phyloP scores from a whole-genome alignment of 2,888 invertebrate genomes.

The Pyrrhosoma nymphula region DNA sequence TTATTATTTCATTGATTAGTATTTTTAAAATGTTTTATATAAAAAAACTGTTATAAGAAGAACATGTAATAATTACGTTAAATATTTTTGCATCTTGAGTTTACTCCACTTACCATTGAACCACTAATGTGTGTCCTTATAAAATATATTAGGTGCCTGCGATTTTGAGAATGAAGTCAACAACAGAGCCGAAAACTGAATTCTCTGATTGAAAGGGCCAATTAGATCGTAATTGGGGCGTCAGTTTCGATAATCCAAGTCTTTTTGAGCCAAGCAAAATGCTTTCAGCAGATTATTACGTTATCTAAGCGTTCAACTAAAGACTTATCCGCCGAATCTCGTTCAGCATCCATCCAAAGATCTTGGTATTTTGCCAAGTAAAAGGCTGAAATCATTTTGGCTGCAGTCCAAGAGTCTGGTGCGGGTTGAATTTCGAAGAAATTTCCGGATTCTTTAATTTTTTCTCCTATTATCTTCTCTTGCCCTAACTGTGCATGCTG shows the following conservation, averaged over 20 bases:
- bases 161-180: too few species aligned
- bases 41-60: too few species aligned
- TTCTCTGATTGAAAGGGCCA: too few species aligned
- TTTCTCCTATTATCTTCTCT: not conserved
- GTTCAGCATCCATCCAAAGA: not conserved
- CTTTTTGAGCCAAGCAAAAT: not conserved
- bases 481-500: too few species aligned
- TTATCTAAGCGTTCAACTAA: slow-evolving; percentile 7
- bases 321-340: not conserved
- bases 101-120: too few species aligned
- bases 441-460: not conserved
- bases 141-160: too few species aligned
- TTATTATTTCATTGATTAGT: too few species aligned
- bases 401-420: not conserved
- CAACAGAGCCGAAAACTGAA: too few species aligned
- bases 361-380: not conserved
- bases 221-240: not conserved
- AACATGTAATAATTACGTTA: too few species aligned
- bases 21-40: too few species aligned
- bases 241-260: not conserved
- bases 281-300: not conserved
- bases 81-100: too few species aligned
- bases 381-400: not conserved
- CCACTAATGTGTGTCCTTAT: too few species aligned
- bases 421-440: not conserved